Base-by-base conservation (phyloP, 64 coral and sea anemone species). In the Cladopsammia gracilis region DNA sequence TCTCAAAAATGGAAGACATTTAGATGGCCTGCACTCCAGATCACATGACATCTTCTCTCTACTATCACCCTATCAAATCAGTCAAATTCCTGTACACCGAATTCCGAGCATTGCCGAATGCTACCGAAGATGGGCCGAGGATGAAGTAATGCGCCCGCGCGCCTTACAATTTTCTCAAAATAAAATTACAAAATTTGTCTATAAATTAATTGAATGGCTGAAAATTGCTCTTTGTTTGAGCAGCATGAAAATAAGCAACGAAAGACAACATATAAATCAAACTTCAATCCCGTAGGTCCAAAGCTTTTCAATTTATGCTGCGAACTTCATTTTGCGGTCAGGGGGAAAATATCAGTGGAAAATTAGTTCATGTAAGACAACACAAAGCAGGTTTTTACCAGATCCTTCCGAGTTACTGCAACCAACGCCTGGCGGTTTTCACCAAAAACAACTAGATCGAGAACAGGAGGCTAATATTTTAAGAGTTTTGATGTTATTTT, bases 41-140 rank as follows among this genome's bases (percentile, higher is more conserved):
- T 84, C 80, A 84, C 80, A 84, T 84, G 80, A 84, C 80, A 84
- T 84, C 80, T 84, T 84, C 80, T 84, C 80, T 84, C 80, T 64
- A 84, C 80, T 48, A 68, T 67, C 80, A 48, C 43, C 80, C 80
- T 84, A 67, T 84, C 80, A 62, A 84, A 84, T 84, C 80, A 68
- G 50, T 84, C 80, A 62, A 84, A 84, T 84, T 84, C 80, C 80
- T 67, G 61, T 45, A 84, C 80, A 84, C 62, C 80, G 80, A 46
- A 67, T 49, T 67, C 18, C 80, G 80, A 84, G 10, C 20, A 84
- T 67, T 69, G 62, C 80, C 80, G 80, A 84, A 84, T 8, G n/a
- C 44, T 67, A 13, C 62, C 80, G 80, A 67, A 66, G 62, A 50
- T 84, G 15, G 4, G 19, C 43, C 80, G 80, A 53, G 60, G 58